A percentile compares a stretch with the other conserved stretches of the same genome.
Evolutionary conservation across 2,797 vertebrate genomes (phyloP).

Genomic region (Onychomys arenicola): DNA sequence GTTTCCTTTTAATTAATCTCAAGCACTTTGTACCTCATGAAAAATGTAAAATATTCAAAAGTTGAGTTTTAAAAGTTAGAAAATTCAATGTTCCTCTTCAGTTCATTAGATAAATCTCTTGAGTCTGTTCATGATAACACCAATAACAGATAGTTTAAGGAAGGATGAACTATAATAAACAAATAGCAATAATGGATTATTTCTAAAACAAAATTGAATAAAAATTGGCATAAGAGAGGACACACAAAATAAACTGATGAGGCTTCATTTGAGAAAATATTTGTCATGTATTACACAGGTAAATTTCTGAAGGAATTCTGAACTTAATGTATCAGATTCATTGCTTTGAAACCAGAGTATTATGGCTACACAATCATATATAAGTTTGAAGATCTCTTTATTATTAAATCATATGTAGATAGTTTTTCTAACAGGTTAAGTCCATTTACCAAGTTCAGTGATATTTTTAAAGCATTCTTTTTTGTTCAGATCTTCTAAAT

Average conservation of each 20-base stretch:
- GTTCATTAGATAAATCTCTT: neutral
- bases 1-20: conserved; percentile 5
- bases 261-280: neutral
- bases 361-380: neutral
- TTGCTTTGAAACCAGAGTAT: too few relatives aligned
- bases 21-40: neutral
- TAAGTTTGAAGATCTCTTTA: neutral
- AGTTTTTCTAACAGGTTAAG: neutral
- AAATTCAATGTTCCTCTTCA: neutral
- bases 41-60: conserved; percentile 10
- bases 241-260: neutral
- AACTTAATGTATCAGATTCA: too few relatives aligned
- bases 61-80: neutral
- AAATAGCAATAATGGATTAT: neutral
- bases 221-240: neutral
- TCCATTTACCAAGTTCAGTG: neutral
- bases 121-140: neutral
- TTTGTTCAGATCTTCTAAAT: neutral
- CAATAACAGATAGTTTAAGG: neutral
- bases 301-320: neutral
- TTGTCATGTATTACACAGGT: neutral
- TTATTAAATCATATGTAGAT: neutral
- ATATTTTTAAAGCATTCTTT: neutral
- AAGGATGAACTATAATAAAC: neutral
- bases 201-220: neutral